Evolutionary conservation across 1,140 invertebrate genomes (phyloP).

Genomic region (Magallana ariakensis): DNA sequence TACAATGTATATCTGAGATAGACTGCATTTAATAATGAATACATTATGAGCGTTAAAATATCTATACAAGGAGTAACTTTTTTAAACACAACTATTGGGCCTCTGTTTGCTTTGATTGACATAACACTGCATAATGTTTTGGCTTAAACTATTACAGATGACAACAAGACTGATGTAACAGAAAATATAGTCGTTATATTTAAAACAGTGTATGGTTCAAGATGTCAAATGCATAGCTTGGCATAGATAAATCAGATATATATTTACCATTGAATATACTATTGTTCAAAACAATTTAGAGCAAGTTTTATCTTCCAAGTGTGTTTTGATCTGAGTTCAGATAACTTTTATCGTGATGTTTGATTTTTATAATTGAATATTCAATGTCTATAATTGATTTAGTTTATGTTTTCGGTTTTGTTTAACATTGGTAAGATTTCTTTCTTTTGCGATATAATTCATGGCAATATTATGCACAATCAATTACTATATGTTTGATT

Average conservation of each 20-base stretch:
- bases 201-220: background rate
- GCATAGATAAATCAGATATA: slow-evolving; percentile 43
- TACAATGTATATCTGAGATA: background rate
- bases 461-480: too few species aligned
- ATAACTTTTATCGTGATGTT: too few species aligned
- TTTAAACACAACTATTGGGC: slow-evolving; percentile 22
- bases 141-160: background rate
- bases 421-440: too few species aligned
- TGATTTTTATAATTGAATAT: too few species aligned
- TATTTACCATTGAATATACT: too few species aligned
- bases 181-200: slow-evolving; percentile 36
- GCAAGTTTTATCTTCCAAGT: too few species aligned
- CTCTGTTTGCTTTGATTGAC: slow-evolving; percentile 38
- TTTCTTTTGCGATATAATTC: too few species aligned
- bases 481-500: too few species aligned
- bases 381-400: too few species aligned
- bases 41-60: slow-evolving; percentile 29
- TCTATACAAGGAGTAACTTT: slow-evolving; percentile 35
- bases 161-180: slow-evolving; percentile 28
- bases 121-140: slow-evolving; percentile 1
- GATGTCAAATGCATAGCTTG: slow-evolving; percentile 43
- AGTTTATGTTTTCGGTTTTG: too few species aligned
- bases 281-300: too few species aligned
- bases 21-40: slow-evolving; percentile 6
- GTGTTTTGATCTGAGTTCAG: too few species aligned